Evolutionary conservation across 1,140 invertebrate genomes (phyloP), one percentile per base, ranked within the genome.

Genomic region (Periplaneta americana): DNA sequence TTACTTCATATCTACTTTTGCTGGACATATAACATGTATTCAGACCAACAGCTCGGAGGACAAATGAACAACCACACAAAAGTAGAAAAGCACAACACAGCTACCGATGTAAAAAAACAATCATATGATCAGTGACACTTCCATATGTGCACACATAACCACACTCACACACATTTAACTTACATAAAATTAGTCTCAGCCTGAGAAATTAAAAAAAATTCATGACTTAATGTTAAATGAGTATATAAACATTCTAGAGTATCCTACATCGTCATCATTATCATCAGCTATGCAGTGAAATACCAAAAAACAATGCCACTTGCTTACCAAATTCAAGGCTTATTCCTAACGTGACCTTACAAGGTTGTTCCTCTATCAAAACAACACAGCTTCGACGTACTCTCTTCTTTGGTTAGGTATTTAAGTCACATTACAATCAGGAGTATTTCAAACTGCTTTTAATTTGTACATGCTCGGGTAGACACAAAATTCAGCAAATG

Each of bases 1-100:
- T 57, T 57, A 57, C 39, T 48, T 5, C 22, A 48, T 2, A 15
- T 15, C 13, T 48, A n/a, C n/a, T n/a, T n/a, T n/a, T n/a, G n/a
- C n/a, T n/a, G 48, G 8, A n/a, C 22, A 57, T n/a, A 57, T n/a
- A 57, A 57, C 48, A 57, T 57, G 48, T 57, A 57, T 5, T 57
- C 11, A n/a, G 48, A 57, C 48, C 48, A n/a, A 1, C 22, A 57
- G 18, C 10, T 57, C 28, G 48, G 48, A n/a, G 11, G 48, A n/a
- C 48, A n/a, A n/a, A 57, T 2, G 15, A 57, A 57, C 48, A 34
- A 75, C 13, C 36, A 78, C 76, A 78, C 76, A 37, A 37, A 75
- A 78, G 76, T 78, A 78, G 76, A 78, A 78, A 78, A 78, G 76
- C 35, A 78, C 35, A 39, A 78, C 36, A 78, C 76, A 34, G 48